Conservation (phyloP, 2,113 vertebrate species). For the Ceratotherium simum region DNA sequence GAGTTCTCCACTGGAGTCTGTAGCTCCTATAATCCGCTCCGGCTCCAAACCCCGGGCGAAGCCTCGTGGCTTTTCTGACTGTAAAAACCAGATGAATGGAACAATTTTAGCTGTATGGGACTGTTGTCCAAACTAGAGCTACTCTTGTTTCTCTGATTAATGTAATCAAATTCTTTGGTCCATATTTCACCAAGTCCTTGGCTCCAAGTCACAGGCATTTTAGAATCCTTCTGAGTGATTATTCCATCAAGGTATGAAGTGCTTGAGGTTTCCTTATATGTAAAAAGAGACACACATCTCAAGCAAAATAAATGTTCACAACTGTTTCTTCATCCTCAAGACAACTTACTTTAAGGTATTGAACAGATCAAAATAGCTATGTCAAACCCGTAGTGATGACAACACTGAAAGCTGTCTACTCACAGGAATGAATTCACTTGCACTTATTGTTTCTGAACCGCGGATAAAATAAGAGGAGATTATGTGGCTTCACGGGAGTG, state of each 20-base stretch:
- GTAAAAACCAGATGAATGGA: conserved; percentile 77
- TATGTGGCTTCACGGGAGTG: not conserved
- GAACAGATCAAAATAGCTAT: not conserved
- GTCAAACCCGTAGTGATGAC: not conserved
- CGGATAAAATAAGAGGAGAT: not conserved
- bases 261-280: not conserved
- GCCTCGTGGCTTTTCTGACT: conserved; percentile 96
- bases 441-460: not conserved
- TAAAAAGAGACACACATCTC: not conserved
- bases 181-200: not conserved
- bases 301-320: conserved; percentile 36
- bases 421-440: not conserved
- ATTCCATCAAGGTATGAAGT: conserved; percentile 25
- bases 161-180: not conserved
- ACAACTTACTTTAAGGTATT: not conserved
- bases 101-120: conserved; percentile 30
- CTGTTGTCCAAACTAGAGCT: not conserved
- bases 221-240: not conserved
- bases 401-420: not conserved
- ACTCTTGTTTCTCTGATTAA: not conserved
- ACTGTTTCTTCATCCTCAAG: not conserved
- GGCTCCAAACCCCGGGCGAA: conserved; percentile 97
- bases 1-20: conserved; percentile 99
- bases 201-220: not conserved
- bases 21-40: conserved; percentile 98